Percentiles rank a stretch among this genome's conserved stretches.
phyloP scores from a whole-genome alignment of 2,888 invertebrate genomes.

The Drosophila paramelanica region DNA sequence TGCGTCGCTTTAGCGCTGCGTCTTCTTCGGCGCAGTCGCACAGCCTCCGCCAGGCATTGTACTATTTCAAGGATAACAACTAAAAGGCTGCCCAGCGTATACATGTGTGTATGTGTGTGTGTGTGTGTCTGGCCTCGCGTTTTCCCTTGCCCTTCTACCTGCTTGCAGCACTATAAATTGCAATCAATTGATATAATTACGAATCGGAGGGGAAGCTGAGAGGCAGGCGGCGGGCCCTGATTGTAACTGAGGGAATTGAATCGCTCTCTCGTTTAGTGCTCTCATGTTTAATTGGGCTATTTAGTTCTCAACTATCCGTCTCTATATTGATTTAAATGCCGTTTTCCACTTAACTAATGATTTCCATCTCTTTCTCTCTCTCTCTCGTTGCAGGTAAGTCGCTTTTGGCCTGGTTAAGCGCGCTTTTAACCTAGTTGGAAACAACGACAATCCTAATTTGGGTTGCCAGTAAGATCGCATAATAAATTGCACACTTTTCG shows the following conservation, averaged over 20 bases:
- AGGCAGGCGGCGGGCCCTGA: conserved; percentile 19
- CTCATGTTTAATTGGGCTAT: conserved; percentile 58
- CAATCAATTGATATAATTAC: conserved; percentile 78
- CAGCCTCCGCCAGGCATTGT: conserved; percentile 80
- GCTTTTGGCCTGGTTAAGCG: conserved; percentile 43
- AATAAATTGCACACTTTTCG: conserved; percentile 3
- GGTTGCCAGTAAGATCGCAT: conserved; percentile 20
- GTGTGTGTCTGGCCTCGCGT: conserved; percentile 15
- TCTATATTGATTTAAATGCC: conserved; percentile 56
- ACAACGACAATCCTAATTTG: conserved; percentile 27
- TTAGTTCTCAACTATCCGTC: conserved; percentile 32
- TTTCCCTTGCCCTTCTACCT: conserved; percentile 28
- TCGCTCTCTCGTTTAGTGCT: conserved; percentile 12
- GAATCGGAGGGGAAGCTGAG: conserved; percentile 7
- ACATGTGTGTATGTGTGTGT: conserved; percentile 6
- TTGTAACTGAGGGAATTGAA: conserved; percentile 52
- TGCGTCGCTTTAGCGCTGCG: conserved; percentile 31
- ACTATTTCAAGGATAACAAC: conserved; percentile 83
- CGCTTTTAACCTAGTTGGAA: conserved; percentile 27
- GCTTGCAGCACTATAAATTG: conserved; percentile 69
- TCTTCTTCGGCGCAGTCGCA: conserved; percentile 55
- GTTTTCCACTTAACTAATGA: conserved; percentile 60
- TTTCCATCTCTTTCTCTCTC: conserved; percentile 32
- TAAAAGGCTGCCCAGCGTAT: conserved; percentile 37
- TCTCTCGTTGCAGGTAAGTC: conserved; percentile 73